Base-by-base conservation (phyloP, 1,140 invertebrate genomes). In the Caerostris extrusa region DNA sequence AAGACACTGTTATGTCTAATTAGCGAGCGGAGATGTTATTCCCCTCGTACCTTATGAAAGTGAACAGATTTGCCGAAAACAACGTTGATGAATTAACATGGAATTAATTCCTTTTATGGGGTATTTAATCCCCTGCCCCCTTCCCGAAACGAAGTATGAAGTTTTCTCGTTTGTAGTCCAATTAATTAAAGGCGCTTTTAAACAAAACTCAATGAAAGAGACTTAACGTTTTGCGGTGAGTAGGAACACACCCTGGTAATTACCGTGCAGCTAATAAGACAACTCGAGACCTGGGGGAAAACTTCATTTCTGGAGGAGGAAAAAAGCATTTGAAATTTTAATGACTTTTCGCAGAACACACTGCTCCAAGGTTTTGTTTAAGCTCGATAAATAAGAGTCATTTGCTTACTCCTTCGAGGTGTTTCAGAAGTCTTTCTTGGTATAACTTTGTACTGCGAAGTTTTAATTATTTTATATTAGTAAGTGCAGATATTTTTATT, bases 1-100 rank as follows among this genome's bases (percentile, higher is more conserved):
- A 83, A 83, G 82, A 83, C 82, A 83, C 56, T 58, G 82, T 58
- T 19, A 56, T 58, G 14, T 56, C 82, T 83, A 83, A 83, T 83
- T 83, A 83, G 82, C 55, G 82, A 57, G 61, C 19, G 64, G 56
- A 64, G 85, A 34, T 87, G 71, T 34, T 77, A 7, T 77, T 34
- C 19, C 34, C 12, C 34, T 2, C 71, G 19, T 12, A 34, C 50
- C 71, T 77, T 77, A 10, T 77, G 19, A 77, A 77, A 50, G 57
- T 12, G 60, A 57, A 50, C 50, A 69, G 64, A 91, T 82, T 82
- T 82, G 90, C 53, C 17, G 90, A 81, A 91, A 91, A 81, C 19
- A 82, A 82, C 90, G 77, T 34, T 91, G 90, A 91, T 91, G 55
- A 91, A 91, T 91, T 91, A 71, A 61, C 71, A 82, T 61, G 71